Evolutionary conservation across 2,113 vertebrate genomes (phyloP).

Genomic region (Ptilorrhoa leucosticta): DNA sequence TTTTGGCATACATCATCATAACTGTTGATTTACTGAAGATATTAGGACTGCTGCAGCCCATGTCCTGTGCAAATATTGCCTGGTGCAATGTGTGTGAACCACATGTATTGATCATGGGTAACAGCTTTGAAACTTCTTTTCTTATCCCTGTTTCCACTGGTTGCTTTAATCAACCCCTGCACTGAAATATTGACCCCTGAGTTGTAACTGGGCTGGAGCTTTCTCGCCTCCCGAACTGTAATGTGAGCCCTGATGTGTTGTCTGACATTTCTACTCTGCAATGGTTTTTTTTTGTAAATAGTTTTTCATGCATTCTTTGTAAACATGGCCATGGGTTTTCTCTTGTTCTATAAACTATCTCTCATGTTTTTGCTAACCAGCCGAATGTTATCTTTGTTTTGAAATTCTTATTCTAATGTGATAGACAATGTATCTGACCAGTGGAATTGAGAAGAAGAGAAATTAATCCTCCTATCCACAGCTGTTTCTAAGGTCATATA

Average conservation of each 20-base stretch:
- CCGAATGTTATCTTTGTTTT: no score
- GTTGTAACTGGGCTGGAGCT: not conserved
- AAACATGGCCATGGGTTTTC: no score
- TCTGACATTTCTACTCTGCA: no score
- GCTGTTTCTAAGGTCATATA: no score
- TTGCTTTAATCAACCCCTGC: not conserved
- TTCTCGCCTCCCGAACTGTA: not conserved
- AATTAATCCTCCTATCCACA: no score
- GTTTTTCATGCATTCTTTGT: no score
- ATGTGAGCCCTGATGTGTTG: not conserved
- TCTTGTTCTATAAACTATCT: no score
- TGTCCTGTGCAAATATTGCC: not conserved
- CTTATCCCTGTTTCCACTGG: not conserved
- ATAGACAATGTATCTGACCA: no score
- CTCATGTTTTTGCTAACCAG: no score
- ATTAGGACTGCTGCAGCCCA: not conserved
- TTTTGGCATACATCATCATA: not conserved
- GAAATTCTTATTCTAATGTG: no score
- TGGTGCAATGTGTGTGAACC: not conserved
- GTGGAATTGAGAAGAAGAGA: no score
- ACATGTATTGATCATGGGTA: not conserved
- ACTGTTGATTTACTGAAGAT: not conserved
- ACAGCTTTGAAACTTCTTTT: not conserved
- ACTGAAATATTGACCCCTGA: not conserved
- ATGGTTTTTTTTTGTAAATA: no score